Base-by-base conservation (phyloP, 2,888 invertebrate genomes). In the Chouioia cunea region DNA sequence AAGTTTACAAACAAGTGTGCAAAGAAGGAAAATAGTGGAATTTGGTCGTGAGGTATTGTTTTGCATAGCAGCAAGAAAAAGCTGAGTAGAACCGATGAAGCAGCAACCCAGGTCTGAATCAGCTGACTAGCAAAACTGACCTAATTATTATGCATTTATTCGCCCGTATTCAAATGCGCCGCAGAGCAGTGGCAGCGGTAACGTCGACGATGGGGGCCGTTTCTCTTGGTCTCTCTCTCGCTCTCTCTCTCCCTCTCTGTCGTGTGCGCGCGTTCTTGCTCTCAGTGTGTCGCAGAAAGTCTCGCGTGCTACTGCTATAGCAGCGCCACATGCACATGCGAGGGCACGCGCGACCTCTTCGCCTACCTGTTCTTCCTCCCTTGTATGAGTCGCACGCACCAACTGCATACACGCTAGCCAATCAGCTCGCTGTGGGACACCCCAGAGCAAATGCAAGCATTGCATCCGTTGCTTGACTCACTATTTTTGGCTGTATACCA, bases 141-240 rank as follows among this genome's bases (percentile, higher is more conserved):
- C 85, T 84, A 85, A 85, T 85, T 85, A 85, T 85, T 85, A 85
- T 85, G 85, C 83, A 85, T 85, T 85, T 85, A 85, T 84, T 85
- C 84, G 80, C 83, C 82, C 82, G 84, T 85, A 85, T 85, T 85
- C 83, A 85, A 85, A 85, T 85, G 84, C 83, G 82, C 81, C 79
- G 77, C 54, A 36, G 53, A 16, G 53, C 53, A 14, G 22, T 8
- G 36, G 56, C 57, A 74, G 80, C 80, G 78, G 79, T 77, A 77
- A 73, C 74, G n/a, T n/a, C n/a, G 76, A 75, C 77, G 76, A 78
- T 78, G 77, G 75, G 74, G 76, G 74, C 75, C 76, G 58, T 77
- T 73, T 69, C 75, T 66, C 72, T 36, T 62, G 66, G 70, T 12
- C 67, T 44, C 74, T 76, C 71, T 44, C 70, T 71, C 68, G 70